Evolutionary conservation across 1,140 invertebrate species (phyloP), one percentile per base, ranked within the genome.

Genomic region (Trinorchestia longiramus): DNA sequence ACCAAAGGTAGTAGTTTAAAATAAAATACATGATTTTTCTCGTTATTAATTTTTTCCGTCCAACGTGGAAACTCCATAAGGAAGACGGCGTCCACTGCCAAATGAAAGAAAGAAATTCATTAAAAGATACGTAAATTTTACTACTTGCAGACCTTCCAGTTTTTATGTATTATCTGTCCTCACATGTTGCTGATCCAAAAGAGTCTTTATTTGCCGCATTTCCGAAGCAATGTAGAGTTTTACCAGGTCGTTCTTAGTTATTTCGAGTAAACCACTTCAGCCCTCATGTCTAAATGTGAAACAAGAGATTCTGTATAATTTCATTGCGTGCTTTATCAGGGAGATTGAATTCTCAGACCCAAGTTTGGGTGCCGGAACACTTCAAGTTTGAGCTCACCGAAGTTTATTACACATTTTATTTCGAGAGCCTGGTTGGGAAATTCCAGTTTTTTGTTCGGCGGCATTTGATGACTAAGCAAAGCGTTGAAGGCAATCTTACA

Each of bases 401-500:
- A 90, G 88, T 90, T 90, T 90, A 90, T 42, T 90, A 42, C n/a
- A 90, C 88, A 90, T 90, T 90, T 90, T 28, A 90, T 42, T 43
- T 43, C 36, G 11, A 90, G 28, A 42, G n/a, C 88, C 43, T 36
- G 6, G 88, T 40, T 87, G 8, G 87, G 87, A 40, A 90, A 90
- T 43, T 43, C 88, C 43, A 90, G 4, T 43, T 90, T 90, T 90
- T 87, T n/a, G 36, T 87, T 90, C 43, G 6, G 36, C 41, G 0
- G 88, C 17, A 42, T 90, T 90, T 90, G 88, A 90, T 90, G 88
- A 90, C 88, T 41, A 90, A 90, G 88, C 88, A 90, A 42, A 42
- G 62, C 62, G 88, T 8, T 42, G 4, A 41, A 90, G 41, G 88
- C 88, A 42, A 90, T 90, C 88, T 36, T 3, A 42, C 6, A 41